A percentile compares a stretch with the other conserved stretches of the same genome.
These are phyloP conservation scores for Lucilia sericata DNA, from an alignment of 1,140 invertebrate genomes.

Conservation along the genomic window DNA sequence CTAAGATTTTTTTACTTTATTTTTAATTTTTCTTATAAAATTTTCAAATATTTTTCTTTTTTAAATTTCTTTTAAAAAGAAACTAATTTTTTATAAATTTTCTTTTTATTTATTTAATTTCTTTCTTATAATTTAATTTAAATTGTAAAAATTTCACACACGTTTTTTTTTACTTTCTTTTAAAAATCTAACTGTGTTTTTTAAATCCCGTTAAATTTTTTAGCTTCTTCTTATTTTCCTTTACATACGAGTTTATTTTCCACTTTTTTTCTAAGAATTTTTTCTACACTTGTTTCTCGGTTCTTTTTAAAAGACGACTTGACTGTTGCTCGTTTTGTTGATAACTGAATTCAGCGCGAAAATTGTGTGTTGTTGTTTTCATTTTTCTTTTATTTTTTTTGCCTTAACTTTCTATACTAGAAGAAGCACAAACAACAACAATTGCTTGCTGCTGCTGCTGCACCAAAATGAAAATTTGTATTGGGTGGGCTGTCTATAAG, in stretches of 20 bases:
- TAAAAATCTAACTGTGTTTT: background rate
- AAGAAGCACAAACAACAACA: background rate
- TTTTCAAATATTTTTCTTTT: background rate
- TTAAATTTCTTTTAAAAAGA: background rate
- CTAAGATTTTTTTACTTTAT: background rate
- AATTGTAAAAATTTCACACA: background rate
- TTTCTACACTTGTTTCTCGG: background rate
- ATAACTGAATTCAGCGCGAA: conserved; percentile 52
- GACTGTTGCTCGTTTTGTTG: conserved; percentile 52
- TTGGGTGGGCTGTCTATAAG: too few species aligned
- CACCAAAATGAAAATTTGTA: background rate
- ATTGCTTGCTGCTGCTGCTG: background rate
- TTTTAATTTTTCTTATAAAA: background rate
- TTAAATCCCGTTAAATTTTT: background rate
- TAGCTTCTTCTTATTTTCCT: background rate
- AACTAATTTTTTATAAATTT: background rate
- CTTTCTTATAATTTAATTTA: background rate
- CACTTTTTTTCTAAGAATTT: background rate
- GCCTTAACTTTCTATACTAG: conserved; percentile 22
- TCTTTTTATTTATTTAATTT: background rate
- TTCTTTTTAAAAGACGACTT: conserved; percentile 21
- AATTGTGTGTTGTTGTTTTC: conserved; percentile 45
- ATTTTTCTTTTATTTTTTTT: conserved; percentile 31
- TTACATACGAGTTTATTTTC: background rate
- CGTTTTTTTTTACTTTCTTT: background rate